Conservation (phyloP, 2,888 invertebrate genomes). For the Caenorhabditis drosophilae region DNA sequence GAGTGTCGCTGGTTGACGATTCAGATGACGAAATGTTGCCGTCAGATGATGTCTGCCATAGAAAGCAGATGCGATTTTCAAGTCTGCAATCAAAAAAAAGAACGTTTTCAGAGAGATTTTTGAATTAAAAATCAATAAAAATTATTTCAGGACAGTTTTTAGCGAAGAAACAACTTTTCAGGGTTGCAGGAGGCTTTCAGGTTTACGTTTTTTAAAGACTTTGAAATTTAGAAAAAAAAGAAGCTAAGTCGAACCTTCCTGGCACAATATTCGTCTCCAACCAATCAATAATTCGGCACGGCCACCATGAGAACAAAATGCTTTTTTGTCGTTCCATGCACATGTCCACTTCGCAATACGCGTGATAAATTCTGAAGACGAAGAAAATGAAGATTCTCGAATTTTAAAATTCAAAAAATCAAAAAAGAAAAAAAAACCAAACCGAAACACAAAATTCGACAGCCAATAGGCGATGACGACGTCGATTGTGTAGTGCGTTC, state of each 20-base stretch:
- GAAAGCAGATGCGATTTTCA: conserved; percentile 16
- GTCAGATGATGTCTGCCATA: background rate
- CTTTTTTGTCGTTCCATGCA: conserved; percentile 46
- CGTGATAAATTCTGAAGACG: conserved; percentile 52
- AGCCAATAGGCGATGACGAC: conserved; percentile 60
- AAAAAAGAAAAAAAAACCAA: background rate
- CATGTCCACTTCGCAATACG: conserved; percentile 53
- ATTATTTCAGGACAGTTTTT: too few relatives aligned
- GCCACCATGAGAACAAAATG: conserved; percentile 43
- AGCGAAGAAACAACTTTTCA: too few relatives aligned
- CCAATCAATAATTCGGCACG: conserved; percentile 48
- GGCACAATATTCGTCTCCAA: conserved; percentile 55
- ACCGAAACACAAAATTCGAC: conserved; percentile 55
- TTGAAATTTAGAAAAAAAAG: too few relatives aligned
- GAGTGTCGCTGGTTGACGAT: conserved; percentile 23
- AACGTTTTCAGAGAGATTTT: too few relatives aligned
- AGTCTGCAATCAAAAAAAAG: too few relatives aligned
- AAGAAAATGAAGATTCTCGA: background rate
- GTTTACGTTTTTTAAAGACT: too few relatives aligned
- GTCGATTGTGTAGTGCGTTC: conserved; percentile 62
- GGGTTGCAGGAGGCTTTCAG: too few relatives aligned
- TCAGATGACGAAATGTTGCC: conserved; percentile 8
- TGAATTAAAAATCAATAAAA: too few relatives aligned
- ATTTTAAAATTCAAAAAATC: background rate
- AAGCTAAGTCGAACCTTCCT: too few relatives aligned